Conservation (phyloP, 2,888 invertebrate species). For the Phaonia tiefii region DNA sequence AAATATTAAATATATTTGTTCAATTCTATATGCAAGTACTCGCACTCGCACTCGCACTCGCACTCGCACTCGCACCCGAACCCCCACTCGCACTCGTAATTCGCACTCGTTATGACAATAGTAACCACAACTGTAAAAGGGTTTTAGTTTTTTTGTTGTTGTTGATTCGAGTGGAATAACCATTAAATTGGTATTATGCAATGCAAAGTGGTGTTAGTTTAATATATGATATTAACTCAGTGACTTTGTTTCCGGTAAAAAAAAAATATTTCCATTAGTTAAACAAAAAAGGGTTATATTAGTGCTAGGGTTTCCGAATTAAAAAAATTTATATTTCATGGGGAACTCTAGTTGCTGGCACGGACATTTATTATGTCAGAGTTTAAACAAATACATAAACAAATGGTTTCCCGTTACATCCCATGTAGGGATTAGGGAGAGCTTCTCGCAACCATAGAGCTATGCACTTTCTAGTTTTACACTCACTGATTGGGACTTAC, state of each 20-base stretch:
- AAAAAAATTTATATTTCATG: too few species aligned
- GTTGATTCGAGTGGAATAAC: conserved; percentile 59
- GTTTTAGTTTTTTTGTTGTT: conserved; percentile 33
- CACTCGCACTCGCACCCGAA: too few species aligned
- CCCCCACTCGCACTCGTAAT: too few species aligned
- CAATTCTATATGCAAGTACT: background rate
- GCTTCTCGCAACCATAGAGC: too few species aligned
- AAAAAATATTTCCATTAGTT: background rate
- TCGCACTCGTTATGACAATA: background rate
- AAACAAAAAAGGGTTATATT: background rate
- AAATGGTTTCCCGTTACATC: too few species aligned
- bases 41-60: too few species aligned
- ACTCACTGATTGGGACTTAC: too few species aligned
- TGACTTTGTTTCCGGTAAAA: conserved; percentile 29
- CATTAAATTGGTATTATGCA: conserved; percentile 65
- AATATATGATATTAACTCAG: conserved; percentile 58
- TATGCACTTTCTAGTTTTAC: too few species aligned
- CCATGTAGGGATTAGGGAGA: too few species aligned
- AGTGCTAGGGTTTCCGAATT: conserved; percentile 49
- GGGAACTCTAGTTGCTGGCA: too few species aligned
- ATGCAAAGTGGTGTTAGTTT: conserved; percentile 60
- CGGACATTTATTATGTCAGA: too few species aligned
- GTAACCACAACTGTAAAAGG: background rate
- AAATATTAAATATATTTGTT: conserved; percentile 43
- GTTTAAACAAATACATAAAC: too few species aligned